Evolutionary conservation across 2,888 invertebrate genomes (phyloP), one percentile per base, ranked within the genome.

Genomic region (Sesamia inferens): DNA sequence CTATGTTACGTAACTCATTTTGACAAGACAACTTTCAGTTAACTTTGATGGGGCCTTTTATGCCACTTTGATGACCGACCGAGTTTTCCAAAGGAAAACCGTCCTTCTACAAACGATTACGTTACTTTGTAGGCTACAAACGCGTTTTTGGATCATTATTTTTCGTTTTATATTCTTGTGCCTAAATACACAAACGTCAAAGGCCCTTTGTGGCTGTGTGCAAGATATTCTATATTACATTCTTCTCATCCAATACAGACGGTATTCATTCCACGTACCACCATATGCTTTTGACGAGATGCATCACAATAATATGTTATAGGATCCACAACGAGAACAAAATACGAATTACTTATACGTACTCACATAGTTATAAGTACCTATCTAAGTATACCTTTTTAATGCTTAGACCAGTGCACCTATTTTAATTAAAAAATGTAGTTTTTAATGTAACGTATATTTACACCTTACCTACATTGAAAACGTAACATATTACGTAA

Each of bases 1-100:
- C 76, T 76, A 61, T 44, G 54, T 66, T 69, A 63, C 79, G 77
- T 81, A 73, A 83, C 66, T 83, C 82, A 78, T 80, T 78, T 76
- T 76, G 76, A 78, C 71, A 69, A 82, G 71, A 69, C 71, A 77
- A 77, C 75, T 83, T 82, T 22, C 22, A 68, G 57, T 66, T 68
- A 66, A 80, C 77, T 79, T 78, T 70, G 63, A 22, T 31, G 58
- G 64, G 47, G 62, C 48, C 19, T 75, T 84, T 83, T 71, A 80
- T 70, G 65, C 7, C 62, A 74, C 79, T 79, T 64, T 83, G 67
- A 79, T 72, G 68, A 42, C 24, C 61, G 54, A 48, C 57, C 66
- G 24, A 64, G 59, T 77, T 74, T 42, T 55, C 31, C 44, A 11
- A 76, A 70, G 67, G 44, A 68, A 68, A 59, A 44, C 48, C 39